Evolutionary conservation across 2,113 vertebrate species (phyloP), one percentile per base, ranked within the genome.

Genomic region (Meleagris gallopavo): DNA sequence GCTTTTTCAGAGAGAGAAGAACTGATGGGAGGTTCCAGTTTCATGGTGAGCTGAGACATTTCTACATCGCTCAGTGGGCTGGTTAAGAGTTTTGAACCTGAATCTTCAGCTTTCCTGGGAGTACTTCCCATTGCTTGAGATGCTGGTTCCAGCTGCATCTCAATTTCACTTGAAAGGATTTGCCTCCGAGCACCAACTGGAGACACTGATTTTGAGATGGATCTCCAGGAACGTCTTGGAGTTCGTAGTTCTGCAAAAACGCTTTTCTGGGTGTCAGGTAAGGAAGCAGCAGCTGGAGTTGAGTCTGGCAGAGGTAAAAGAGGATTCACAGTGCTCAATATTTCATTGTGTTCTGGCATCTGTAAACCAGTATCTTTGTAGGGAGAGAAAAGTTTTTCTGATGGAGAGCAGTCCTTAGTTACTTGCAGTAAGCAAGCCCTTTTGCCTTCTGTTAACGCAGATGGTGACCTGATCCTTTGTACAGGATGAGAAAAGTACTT

Each of bases 331-430:
- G 16, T 12, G 38, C 24, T 40, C 7, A 29, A 4, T 7, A 24
- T 17, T 24, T 40, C 38, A 12, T 13, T 13, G 11, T 50, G 67
- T 81, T 79, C 95, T 74, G 96, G 93, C 9, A 94, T 93, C 66
- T 75, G 61, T 20, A 86, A 90, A 22, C 89, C 90, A 20, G 88
- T 19, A 25, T 74, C 90, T 89, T 97, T 97, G 22, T 94, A 88
- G 8, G 98, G 97, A 70, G 97, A 97, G 71, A 95, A 94, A 46
- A 97, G 65, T 36, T 93, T 92, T 10, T 94, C 91, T 70, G 93
- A 95, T 30, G 90, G 90, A 22, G 97, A 97, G 69, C 74, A 88
- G n/a, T 93, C 92, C 90, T 98, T 97, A 52, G 96, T 94, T 30
- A 67, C 85, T 46, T 93, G 69, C 34, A 92, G 36, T 15, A 97